A percentile compares a stretch with the other conserved stretches of the same genome.
Evolutionary conservation across 2,888 invertebrate genomes (phyloP).

Genomic region (Drosophila paranaensis): DNA sequence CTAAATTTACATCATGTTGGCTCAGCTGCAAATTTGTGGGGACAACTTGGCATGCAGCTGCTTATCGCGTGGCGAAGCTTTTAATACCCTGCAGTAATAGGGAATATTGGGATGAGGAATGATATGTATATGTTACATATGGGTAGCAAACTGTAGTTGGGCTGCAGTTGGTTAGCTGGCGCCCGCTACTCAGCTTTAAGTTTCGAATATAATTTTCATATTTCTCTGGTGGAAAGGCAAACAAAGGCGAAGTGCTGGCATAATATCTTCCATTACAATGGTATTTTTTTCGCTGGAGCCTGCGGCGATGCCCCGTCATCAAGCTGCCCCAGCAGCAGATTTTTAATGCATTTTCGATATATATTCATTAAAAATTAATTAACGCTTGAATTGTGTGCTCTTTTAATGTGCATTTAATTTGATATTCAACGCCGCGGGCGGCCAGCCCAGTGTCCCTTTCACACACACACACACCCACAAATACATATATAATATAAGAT

Average conservation of each 20-base stretch:
- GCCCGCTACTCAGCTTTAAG: neutral
- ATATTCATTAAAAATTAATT: conserved; percentile 76
- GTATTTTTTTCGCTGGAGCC: neutral
- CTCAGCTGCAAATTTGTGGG: conserved; percentile 1
- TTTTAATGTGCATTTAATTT: conserved; percentile 72
- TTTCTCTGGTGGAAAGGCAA: neutral
- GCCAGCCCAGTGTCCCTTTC: neutral
- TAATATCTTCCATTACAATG: conserved; percentile 12
- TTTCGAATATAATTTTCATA: neutral
- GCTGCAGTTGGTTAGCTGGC: neutral
- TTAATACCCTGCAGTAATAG: neutral
- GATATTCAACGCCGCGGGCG: conserved; percentile 51
- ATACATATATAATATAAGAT: conserved; percentile 48
- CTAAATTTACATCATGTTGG: neutral
- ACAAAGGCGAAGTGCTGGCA: neutral
- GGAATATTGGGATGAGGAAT: neutral
- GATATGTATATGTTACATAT: too few species aligned
- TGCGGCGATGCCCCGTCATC: neutral
- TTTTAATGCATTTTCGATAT: conserved; percentile 71
- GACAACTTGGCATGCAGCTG: conserved; percentile 10
- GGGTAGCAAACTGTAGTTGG: too few species aligned
- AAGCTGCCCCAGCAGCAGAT: conserved; percentile 32
- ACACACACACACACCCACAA: neutral
- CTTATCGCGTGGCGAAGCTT: neutral
- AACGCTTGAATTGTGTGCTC: conserved; percentile 36